Evolutionary conservation across 2,113 vertebrate species (phyloP).

Genomic region (Zapus hudsonius): DNA sequence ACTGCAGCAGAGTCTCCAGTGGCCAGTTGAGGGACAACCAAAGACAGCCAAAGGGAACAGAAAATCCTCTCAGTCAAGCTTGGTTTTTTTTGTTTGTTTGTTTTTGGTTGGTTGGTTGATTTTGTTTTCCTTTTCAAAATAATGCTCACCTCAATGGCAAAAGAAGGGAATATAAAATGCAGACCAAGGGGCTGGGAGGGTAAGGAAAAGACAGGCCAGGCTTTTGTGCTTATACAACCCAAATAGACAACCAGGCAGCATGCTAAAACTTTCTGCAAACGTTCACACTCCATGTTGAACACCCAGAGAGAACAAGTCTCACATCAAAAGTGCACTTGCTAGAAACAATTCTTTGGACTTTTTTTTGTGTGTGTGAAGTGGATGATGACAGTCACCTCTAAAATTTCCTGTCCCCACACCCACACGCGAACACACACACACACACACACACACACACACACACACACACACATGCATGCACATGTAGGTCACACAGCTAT

Average conservation of each 20-base stretch:
- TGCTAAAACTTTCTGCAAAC: not conserved
- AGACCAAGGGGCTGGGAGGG: not conserved
- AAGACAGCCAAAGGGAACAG: slow-evolving; percentile 5
- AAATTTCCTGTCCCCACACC: not conserved
- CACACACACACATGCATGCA: no score
- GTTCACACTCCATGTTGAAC: not conserved
- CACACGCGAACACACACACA: not conserved
- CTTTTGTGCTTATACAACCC: not conserved
- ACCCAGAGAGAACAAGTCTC: not conserved
- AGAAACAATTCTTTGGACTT: slow-evolving; percentile 2
- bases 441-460: not conserved
- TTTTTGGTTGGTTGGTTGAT: slow-evolving; percentile 55
- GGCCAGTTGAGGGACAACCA: slow-evolving; percentile 38
- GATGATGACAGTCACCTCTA: not conserved
- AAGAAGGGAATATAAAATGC: not conserved
- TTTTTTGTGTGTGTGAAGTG: not conserved
- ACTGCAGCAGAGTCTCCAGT: not conserved
- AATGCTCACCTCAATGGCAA: not conserved
- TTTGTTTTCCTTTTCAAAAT: slow-evolving; percentile 18
- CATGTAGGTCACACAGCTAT: not conserved
- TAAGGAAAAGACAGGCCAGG: not conserved
- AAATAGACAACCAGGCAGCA: not conserved
- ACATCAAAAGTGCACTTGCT: not conserved
- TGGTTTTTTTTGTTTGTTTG: not conserved
- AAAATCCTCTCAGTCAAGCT: slow-evolving; percentile 50